Base-by-base conservation (phyloP, 2,113 vertebrate species). In the Etheostoma spectabile region DNA sequence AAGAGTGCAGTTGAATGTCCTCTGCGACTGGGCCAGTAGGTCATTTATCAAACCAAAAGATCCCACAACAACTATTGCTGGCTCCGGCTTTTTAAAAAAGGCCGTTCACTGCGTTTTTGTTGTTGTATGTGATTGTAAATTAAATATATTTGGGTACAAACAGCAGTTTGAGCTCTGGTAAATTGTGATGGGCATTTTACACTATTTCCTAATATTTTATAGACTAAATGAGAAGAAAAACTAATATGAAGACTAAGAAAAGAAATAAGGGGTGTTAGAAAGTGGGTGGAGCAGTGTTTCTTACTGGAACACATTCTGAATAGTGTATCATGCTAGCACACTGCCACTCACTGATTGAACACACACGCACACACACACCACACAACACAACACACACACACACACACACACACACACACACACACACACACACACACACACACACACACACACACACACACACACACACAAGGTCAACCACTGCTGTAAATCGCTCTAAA, bases 401-500 rank as follows among this genome's bases (percentile, higher is more conserved):
- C 64, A 45, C 48, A 67, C 18, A 55, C 72, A 63, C 55, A 55
- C 38, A 77, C 71, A 78, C 48, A 56, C 67, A 49, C 65, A 51
- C 22, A 55, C 56, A 52, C 63, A 48, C 70, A 69, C 64, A 45
- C 48, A 67, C 18, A 55, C 72, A 63, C 55, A 76, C 75, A 60
- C 74, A 72, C 48, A 56, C 67, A 49, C 65, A 51, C 22, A 55
- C 56, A 52, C 63, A 48, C 70, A 69, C 64, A 45, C 48, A 67
- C 18, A 55, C 72, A 63, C 55, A 55, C 38, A 77, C 71, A 78
- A 38, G 45, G 46, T 52, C 42, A 62, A 75, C 85, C 74, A 38
- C 88, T 46, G 73, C 86, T 77, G 66, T 91, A 90, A 92, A 90
- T 85, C 72, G 22, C 72, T 86, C 57, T 53, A 84, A 90, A 89